Conservation (phyloP, 2,113 vertebrate species). For the Notothenia rossii region DNA sequence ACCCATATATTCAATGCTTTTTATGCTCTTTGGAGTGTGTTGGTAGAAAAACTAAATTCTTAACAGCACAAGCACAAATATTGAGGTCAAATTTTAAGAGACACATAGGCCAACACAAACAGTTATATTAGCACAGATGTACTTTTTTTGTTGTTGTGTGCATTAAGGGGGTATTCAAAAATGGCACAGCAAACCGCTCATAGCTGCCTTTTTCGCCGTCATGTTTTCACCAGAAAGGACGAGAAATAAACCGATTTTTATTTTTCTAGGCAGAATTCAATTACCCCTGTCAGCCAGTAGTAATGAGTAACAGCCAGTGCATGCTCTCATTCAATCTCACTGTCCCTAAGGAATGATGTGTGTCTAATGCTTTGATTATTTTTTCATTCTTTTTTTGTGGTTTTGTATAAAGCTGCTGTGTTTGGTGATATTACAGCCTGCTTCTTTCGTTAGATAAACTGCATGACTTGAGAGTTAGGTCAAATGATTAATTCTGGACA, state of each 20-base stretch:
- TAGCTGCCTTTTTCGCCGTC: conserved; percentile 20
- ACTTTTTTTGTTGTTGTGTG: background rate
- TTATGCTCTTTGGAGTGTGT: conserved; percentile 13
- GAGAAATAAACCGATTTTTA: conserved; percentile 75
- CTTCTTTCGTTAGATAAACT: conserved; percentile 56
- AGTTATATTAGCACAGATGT: conserved; percentile 1
- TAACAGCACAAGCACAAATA: background rate
- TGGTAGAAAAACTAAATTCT: background rate
- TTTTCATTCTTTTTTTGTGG: conserved; percentile 54
- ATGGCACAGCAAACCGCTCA: background rate
- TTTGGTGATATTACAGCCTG: conserved; percentile 40
- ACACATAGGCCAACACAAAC: conserved; percentile 11
- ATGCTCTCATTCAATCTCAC: conserved; percentile 80
- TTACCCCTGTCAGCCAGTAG: conserved; percentile 72
- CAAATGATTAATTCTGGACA: conserved; percentile 32
- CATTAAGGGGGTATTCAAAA: conserved; percentile 16
- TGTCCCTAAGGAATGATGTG: conserved; percentile 68
- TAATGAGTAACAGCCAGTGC: conserved; percentile 80
- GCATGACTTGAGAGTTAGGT: conserved; percentile 46
- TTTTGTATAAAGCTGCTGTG: conserved; percentile 11
- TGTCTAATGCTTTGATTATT: conserved; percentile 60
- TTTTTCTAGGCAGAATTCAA: conserved; percentile 75
- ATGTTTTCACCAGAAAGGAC: conserved; percentile 50
- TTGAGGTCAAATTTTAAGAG: background rate
- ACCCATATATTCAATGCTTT: conserved; percentile 19